Evolutionary conservation across 2,797 vertebrate species (phyloP), one percentile per base, ranked within the genome.

Genomic region (Zalophus californianus): DNA sequence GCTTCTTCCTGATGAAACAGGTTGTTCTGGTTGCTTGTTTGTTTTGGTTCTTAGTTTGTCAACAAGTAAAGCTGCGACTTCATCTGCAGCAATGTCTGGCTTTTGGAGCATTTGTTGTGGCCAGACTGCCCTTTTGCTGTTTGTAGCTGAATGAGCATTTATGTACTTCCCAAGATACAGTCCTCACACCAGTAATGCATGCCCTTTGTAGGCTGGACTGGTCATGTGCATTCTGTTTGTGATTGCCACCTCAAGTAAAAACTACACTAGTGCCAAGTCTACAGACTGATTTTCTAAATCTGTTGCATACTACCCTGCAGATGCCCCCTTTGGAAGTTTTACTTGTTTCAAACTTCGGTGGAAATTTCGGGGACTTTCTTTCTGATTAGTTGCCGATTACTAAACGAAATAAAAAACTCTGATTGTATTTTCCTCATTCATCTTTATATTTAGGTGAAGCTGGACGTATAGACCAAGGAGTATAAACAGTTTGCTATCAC

Each of bases 61-160:
- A 32, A 0, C 4, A 44, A 96, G n/a, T 79, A 54, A 75, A 94
- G 21, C 35, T n/a, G 10, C 50, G 3, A 7, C 77, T 44, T 86
- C 70, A 62, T 44, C 23, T 58, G 60, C 21, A 89, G 15, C 35
- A 52, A 12, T 35, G 77, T 52, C 41, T 92, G 78, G 66, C 38
- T 86, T 92, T 90, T 21, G 2, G n/a, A 56, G 56, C 41, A n/a
- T 62, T 64, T 58, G 78, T 62, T 54, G 12, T 62, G 89, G 82
- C 66, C 56, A 35, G 56, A 56, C 27, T 32, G 48, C 14, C 62
- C 82, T 79, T 88, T 29, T 68, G 10, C 82, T 72, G 15, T 87
- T 66, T 93, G 91, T 16, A 68, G 52, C 86, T 91, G 90, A 82
- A 50, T 54, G 77, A 54, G 41, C 58, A 70, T 56, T 68, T 90